phyloP scores from a whole-genome alignment of 2,888 invertebrate genomes.

The Hemithea aestivaria region DNA sequence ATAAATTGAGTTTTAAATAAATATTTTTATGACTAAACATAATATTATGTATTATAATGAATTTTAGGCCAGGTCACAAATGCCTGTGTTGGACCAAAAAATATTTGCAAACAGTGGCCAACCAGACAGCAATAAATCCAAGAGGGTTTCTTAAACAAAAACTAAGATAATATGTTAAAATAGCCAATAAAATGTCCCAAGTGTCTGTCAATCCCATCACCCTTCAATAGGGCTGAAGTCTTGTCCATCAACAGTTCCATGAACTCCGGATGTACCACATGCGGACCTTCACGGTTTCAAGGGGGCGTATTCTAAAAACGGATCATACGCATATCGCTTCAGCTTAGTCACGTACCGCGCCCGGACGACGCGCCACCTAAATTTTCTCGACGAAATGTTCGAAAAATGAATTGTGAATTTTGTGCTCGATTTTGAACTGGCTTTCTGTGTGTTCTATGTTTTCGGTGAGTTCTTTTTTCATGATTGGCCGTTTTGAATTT shows the following conservation, averaged over 20 bases:
- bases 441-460: slow-evolving; percentile 13
- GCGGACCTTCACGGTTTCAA: slow-evolving; percentile 43
- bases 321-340: slow-evolving; percentile 43
- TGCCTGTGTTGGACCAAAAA: too few species aligned
- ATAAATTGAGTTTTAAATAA: too few species aligned
- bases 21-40: too few species aligned
- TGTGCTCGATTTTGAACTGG: slow-evolving; percentile 11
- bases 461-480: slow-evolving; percentile 19
- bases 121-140: too few species aligned
- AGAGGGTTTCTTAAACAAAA: too few species aligned
- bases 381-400: slow-evolving; percentile 26
- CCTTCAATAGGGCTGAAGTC: slow-evolving; percentile 5
- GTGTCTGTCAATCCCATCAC: slow-evolving; percentile 1
- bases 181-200: too few species aligned
- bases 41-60: too few species aligned
- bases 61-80: too few species aligned
- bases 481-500: slow-evolving; percentile 1
- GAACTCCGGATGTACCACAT: slow-evolving; percentile 57
- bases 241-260: slow-evolving; percentile 34
- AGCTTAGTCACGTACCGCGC: slow-evolving; percentile 59
- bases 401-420: slow-evolving; percentile 28
- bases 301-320: slow-evolving; percentile 76
- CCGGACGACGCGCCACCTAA: slow-evolving; percentile 37
- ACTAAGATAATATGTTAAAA: too few species aligned
- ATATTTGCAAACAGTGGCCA: too few species aligned